phyloP scores from a whole-genome alignment of 2,113 vertebrate species.

The Polypterus senegalus region DNA sequence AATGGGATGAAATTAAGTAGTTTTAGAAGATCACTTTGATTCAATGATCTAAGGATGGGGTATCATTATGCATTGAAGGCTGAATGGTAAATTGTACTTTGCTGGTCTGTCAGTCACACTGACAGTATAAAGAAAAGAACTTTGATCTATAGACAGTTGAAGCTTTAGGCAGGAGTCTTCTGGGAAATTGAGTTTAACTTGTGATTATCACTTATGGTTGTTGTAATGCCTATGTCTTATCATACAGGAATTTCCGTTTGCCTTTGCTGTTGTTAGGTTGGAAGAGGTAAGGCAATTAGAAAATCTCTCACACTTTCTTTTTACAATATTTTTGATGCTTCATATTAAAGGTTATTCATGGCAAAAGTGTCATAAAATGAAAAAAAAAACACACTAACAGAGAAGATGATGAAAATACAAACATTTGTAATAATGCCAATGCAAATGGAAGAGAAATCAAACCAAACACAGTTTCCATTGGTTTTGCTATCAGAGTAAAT shows the following conservation, averaged over 20 bases:
- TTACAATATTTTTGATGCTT: no score
- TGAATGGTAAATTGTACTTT: constrained; percentile 32
- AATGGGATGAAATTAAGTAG: constrained; percentile 40
- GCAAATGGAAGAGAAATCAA: no score
- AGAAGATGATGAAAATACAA: no score
- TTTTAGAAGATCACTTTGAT: constrained; percentile 47
- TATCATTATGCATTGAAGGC: constrained; percentile 38
- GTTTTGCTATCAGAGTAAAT: background rate
- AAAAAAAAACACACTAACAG: no score
- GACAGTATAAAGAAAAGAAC: constrained; percentile 36
- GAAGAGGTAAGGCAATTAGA: no score
- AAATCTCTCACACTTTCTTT: no score
- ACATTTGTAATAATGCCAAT: no score
- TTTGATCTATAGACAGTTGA: constrained; percentile 44
- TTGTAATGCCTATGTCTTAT: background rate
- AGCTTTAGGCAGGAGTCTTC: constrained; percentile 28
- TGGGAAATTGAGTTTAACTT: constrained; percentile 26
- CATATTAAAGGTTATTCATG: no score
- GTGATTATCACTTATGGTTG: background rate
- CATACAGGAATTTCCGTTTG: no score
- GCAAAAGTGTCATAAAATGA: no score
- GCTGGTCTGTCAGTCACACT: constrained; percentile 43
- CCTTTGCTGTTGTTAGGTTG: no score
- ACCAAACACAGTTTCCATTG: no score
- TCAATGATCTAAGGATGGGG: constrained; percentile 38